phyloP scores from a whole-genome alignment of 2,888 invertebrate species.

The Anaspis maculata region DNA sequence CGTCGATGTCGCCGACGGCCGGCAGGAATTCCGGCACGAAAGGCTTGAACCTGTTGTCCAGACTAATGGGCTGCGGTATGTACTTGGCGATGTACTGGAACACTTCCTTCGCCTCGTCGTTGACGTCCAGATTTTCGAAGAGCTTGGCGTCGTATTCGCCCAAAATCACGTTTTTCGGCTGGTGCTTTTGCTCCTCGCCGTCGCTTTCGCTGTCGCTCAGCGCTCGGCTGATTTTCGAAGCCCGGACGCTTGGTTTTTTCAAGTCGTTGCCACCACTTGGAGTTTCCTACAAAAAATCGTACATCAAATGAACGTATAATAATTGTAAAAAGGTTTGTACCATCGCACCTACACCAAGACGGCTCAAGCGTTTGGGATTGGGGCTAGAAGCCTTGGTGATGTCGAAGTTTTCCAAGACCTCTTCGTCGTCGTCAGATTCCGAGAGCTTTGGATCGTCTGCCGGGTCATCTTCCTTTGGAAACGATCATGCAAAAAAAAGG shows the following conservation, averaged over 20 bases:
- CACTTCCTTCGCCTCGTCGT: constrained; percentile 80
- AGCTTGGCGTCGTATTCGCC: constrained; percentile 73
- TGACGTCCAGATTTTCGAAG: constrained; percentile 74
- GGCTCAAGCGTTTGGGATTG: constrained; percentile 3
- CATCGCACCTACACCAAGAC: constrained; percentile 7
- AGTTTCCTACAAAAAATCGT: constrained; percentile 5
- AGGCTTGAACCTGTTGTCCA: constrained; percentile 84
- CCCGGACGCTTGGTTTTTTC: constrained; percentile 26
- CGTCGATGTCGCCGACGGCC: constrained; percentile 97
- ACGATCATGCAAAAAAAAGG: not conserved
- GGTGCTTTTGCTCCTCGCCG: constrained; percentile 8
- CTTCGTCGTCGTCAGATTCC: constrained; percentile 7
- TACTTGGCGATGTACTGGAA: constrained; percentile 93
- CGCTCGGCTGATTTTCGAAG: constrained; percentile 11
- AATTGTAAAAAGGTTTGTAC: constrained; percentile 8
- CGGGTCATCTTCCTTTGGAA: constrained; percentile 9
- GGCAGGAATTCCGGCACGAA: constrained; percentile 97
- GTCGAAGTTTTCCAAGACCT: constrained; percentile 6
- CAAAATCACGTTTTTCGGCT: constrained; percentile 25
- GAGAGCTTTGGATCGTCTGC: constrained; percentile 7
- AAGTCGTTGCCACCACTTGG: constrained; percentile 25
- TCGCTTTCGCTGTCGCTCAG: constrained; percentile 14
- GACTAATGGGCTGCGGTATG: constrained; percentile 83
- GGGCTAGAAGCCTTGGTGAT: not conserved
- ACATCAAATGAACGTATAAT: constrained; percentile 1